Conservation (phyloP, 2,797 vertebrate genomes). For the Hafferia zeledoni region DNA sequence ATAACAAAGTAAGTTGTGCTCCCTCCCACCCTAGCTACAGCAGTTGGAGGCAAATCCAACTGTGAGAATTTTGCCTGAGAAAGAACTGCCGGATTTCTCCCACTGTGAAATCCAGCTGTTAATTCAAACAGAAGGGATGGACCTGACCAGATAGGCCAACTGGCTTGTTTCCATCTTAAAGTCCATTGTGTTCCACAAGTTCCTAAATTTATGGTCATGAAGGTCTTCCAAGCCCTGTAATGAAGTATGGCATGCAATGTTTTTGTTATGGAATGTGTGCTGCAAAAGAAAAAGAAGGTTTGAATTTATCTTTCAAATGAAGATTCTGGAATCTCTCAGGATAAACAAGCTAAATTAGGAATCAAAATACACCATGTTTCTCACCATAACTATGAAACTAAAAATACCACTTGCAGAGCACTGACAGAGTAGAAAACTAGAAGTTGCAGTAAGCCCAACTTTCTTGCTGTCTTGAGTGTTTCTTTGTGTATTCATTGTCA, state of each 20-base stretch:
- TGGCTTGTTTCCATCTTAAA: conserved; percentile 59
- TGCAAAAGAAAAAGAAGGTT: conserved; percentile 61
- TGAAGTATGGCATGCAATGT: conserved; percentile 46
- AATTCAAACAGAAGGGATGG: conserved; percentile 69
- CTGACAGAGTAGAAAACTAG: neutral
- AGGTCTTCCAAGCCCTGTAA: conserved; percentile 60
- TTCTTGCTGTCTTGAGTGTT: neutral
- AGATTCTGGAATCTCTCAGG: conserved; percentile 38
- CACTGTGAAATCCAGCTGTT: conserved; percentile 64
- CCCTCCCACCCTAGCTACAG: conserved; percentile 45
- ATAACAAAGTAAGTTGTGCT: conserved; percentile 66
- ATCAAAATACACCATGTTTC: conserved; percentile 44
- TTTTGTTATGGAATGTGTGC: conserved; percentile 48
- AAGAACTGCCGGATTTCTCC: conserved; percentile 68
- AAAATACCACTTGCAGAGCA: conserved; percentile 26
- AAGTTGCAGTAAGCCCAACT: neutral
- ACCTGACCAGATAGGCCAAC: conserved; percentile 68
- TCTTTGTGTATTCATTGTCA: neutral
- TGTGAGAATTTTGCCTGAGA: conserved; percentile 67
- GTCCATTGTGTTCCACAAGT: conserved; percentile 64
- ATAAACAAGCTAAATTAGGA: conserved; percentile 62
- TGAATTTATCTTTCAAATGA: conserved; percentile 51
- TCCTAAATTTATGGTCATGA: conserved; percentile 65
- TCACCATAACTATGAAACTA: conserved; percentile 45
- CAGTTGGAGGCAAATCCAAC: conserved; percentile 57